Evolutionary conservation across 2,113 vertebrate genomes (phyloP), one percentile per base, ranked within the genome.

Genomic region (Plectropomus leopardus): DNA sequence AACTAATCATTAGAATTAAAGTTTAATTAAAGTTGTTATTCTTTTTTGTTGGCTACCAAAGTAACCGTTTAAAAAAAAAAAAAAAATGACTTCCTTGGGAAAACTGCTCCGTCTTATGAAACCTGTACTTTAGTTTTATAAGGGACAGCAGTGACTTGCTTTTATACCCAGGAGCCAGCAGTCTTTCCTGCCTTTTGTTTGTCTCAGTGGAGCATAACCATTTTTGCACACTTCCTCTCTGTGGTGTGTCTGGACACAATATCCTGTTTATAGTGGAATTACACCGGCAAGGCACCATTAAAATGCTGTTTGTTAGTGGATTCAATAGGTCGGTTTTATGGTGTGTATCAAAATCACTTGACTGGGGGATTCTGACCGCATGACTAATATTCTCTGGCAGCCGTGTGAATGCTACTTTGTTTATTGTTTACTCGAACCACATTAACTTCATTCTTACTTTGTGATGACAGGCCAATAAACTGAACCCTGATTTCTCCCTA

Each of bases 301-400:
- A 63, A 57, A 69, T 16, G 19, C 24, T 17, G 14, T 63, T 54
- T 68, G n/a, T 66, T 53, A 65, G 17, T 40, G 50, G 4, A 24
- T 10, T 48, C 50, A 69, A 72, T 75, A 19, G 68, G 14, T 72
- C 42, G 3, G 14, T 76, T 64, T 73, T 23, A 15, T 54, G 8
- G 34, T 10, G n/a, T 81, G 67, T 14, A 65, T 76, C 42, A 64
- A 57, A 58, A 55, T 80, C 60, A 69, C 68, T 74, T 72, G 78
- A 77, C 64, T 23, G 21, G 19, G 13, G 54, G 42, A 40, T 7
- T 47, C 55, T 59, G 61, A 48, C 78, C 24, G 0, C n/a, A 10
- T 10, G 21, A 47, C 50, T 59, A 21, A 50, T 53, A 66, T 47
- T 50, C 16, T 26, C 26, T 15, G 40, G 47, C 45, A 59, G 9